Conservation (phyloP, 2,888 invertebrate species). For the Chymomyza amoena region DNA sequence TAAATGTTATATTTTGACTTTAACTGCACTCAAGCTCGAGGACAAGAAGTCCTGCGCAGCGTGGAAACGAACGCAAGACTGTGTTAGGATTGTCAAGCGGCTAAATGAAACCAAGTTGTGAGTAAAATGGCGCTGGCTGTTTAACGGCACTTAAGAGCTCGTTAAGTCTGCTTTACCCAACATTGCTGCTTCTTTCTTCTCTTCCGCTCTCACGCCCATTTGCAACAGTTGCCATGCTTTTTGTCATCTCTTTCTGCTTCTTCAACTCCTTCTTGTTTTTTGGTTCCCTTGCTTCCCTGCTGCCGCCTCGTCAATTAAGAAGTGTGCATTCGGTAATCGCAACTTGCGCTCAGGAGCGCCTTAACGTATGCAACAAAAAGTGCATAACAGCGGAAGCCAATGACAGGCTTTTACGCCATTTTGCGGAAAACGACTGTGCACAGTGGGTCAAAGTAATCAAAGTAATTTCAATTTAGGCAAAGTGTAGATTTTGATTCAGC, state of each 20-base stretch:
- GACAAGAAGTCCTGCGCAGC: background rate
- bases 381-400: slow-evolving; percentile 55
- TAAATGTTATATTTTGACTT: slow-evolving; percentile 40
- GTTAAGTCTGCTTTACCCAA: slow-evolving; percentile 41
- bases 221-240: background rate
- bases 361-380: slow-evolving; percentile 14
- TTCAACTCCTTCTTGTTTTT: background rate
- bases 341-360: slow-evolving; percentile 24
- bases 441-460: no score
- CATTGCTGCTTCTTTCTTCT: background rate
- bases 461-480: no score
- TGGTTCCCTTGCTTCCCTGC: background rate
- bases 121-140: background rate
- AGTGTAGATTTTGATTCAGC: no score
- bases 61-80: background rate
- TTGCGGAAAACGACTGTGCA: background rate
- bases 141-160: slow-evolving; percentile 49
- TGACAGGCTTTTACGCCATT: background rate
- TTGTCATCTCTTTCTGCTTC: background rate
- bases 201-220: background rate
- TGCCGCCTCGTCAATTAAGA: slow-evolving; percentile 10
- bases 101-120: background rate
- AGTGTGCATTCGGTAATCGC: slow-evolving; percentile 29
- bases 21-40: background rate
- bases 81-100: background rate